phyloP scores from a whole-genome alignment of 2,888 invertebrate genomes.

The Agrotis ipsilon region DNA sequence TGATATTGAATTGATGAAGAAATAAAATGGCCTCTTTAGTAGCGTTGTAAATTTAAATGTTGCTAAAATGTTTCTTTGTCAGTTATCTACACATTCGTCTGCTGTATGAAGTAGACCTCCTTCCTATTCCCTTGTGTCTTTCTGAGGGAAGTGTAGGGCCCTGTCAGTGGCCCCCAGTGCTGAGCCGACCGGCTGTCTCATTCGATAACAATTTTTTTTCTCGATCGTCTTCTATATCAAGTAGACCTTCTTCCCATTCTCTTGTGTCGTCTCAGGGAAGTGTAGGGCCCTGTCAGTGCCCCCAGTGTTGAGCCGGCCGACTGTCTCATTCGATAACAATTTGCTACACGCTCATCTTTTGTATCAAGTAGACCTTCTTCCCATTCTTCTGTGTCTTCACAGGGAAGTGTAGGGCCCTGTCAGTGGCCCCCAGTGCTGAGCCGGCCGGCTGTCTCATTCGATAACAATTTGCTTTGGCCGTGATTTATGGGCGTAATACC shows the following conservation, averaged over 20 bases:
- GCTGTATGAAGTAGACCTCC: slow-evolving; percentile 8
- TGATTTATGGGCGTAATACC: slow-evolving; percentile 83
- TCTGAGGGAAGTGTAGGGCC: slow-evolving; percentile 25
- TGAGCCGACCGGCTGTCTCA: too few relatives aligned
- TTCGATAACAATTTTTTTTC: too few relatives aligned
- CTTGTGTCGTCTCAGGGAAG: slow-evolving; percentile 9
- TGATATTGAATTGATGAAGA: too few relatives aligned
- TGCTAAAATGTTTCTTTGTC: too few relatives aligned
- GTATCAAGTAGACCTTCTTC: slow-evolving; percentile 14
- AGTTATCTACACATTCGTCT: too few relatives aligned
- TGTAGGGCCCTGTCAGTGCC: slow-evolving; percentile 38
- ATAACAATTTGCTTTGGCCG: slow-evolving; percentile 84
- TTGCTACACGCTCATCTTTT: background rate
- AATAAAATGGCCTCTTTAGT: too few relatives aligned
- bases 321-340: too few relatives aligned
- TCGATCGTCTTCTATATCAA: background rate
- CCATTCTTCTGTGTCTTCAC: background rate
- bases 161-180: slow-evolving; percentile 29
- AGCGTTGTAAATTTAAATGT: too few relatives aligned
- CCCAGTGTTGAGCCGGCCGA: too few relatives aligned
- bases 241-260: slow-evolving; percentile 7
- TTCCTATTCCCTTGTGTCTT: background rate
- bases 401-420: slow-evolving; percentile 35
- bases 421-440: slow-evolving; percentile 46
- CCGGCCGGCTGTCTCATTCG: slow-evolving; percentile 76